Conservation (phyloP, 1,140 invertebrate species). For the Acromyrmex charruanus region DNA sequence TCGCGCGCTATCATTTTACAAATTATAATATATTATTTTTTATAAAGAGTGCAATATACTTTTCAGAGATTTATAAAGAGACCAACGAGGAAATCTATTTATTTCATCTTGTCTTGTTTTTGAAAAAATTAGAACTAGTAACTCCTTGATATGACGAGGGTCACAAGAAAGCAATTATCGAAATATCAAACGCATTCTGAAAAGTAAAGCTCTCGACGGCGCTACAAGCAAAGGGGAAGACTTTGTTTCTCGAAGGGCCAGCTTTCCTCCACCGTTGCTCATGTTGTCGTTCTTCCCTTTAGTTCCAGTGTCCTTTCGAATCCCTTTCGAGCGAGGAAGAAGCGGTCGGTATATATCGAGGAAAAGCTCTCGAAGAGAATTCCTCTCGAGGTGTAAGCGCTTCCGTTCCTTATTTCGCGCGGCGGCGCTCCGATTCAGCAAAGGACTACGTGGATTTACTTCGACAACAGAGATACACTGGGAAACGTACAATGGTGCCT, state of each 20-base stretch:
- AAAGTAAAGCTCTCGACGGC: constrained; percentile 47
- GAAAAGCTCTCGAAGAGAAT: constrained; percentile 73
- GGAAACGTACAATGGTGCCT: constrained; percentile 65
- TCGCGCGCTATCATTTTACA: background rate
- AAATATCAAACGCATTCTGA: constrained; percentile 56
- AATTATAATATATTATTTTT: constrained; percentile 7
- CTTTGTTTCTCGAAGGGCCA: constrained; percentile 54
- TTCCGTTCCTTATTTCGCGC: constrained; percentile 74
- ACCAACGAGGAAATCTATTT: background rate
- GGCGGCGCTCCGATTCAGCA: constrained; percentile 57
- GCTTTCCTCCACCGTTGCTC: background rate
- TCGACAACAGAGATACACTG: constrained; percentile 75
- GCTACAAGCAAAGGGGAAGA: constrained; percentile 13
- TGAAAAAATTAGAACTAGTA: constrained; percentile 20
- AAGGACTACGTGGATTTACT: constrained; percentile 76
- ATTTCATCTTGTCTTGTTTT: background rate
- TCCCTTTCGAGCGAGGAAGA: constrained; percentile 71
- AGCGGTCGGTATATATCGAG: constrained; percentile 55
- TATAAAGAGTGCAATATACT: background rate
- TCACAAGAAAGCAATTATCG: constrained; percentile 49
- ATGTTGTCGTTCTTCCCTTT: constrained; percentile 18
- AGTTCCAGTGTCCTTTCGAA: constrained; percentile 68
- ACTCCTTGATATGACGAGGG: constrained; percentile 26
- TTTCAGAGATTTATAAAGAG: constrained; percentile 7
- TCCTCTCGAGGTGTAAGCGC: constrained; percentile 74